A percentile compares a stretch with the other conserved stretches of the same genome.
phyloP scores from a whole-genome alignment of 2,797 vertebrate species.

The Bovichtus diacanthus region DNA sequence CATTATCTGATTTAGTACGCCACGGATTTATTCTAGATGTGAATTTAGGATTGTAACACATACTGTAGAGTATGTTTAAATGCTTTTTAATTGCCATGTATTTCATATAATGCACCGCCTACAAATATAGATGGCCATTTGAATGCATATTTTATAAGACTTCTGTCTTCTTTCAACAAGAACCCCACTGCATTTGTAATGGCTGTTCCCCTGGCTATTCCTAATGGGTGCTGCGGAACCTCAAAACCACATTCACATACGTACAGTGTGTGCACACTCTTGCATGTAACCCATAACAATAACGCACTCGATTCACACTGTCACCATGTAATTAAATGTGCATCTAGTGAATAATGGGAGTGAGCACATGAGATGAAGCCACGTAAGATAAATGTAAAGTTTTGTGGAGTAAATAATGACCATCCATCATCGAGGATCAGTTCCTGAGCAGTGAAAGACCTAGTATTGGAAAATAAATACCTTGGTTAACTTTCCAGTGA shows the following conservation, averaged over 20 bases:
- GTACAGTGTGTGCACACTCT: slow-evolving; percentile 5
- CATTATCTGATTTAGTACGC: slow-evolving; percentile 1
- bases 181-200: slow-evolving; percentile 43
- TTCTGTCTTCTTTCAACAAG: slow-evolving; percentile 46
- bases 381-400: slow-evolving; percentile 61
- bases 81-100: slow-evolving; percentile 11
- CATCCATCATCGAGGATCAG: slow-evolving; percentile 50
- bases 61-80: background rate
- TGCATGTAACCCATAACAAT: slow-evolving; percentile 45
- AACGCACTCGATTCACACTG: slow-evolving; percentile 48
- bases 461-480: slow-evolving; percentile 41
- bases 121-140: slow-evolving; percentile 29
- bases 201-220: background rate
- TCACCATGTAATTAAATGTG: slow-evolving; percentile 45
- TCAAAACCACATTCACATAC: slow-evolving; percentile 35
- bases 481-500: slow-evolving; percentile 39
- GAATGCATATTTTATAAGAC: slow-evolving; percentile 58
- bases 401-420: slow-evolving; percentile 52
- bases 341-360: slow-evolving; percentile 38
- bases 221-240: slow-evolving; percentile 28
- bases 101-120: slow-evolving; percentile 6
- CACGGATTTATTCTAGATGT: slow-evolving; percentile 13
- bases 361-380: slow-evolving; percentile 36
- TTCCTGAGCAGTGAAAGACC: slow-evolving; percentile 22
- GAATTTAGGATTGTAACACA: background rate